phyloP scores from a whole-genome alignment of 2,797 vertebrate species.

The Notolabrus celidotus region DNA sequence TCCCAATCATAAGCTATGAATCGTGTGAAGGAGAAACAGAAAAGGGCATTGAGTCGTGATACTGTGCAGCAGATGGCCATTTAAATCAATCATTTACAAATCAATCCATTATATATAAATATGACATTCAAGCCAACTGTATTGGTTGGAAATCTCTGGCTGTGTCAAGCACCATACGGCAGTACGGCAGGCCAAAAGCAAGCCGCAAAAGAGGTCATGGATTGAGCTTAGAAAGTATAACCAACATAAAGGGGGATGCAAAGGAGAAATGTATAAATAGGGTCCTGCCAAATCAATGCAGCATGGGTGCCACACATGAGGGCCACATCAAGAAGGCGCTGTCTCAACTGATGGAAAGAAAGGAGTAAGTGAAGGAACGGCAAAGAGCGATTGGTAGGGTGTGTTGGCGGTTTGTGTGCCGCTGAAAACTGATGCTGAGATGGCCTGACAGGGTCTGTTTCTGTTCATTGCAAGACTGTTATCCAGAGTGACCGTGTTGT shows the following conservation, averaged over 20 bases:
- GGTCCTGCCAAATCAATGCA: conserved; percentile 48
- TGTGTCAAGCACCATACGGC: conserved; percentile 61
- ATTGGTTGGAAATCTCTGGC: conserved; percentile 53
- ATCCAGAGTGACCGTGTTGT: conserved; percentile 83
- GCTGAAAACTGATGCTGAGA: conserved; percentile 78
- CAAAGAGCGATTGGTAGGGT: conserved; percentile 60
- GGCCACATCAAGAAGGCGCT: conserved; percentile 46
- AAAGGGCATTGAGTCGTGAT: conserved; percentile 25
- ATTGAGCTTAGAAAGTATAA: conserved; percentile 47
- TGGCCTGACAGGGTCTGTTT: conserved; percentile 83
- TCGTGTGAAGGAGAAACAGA: conserved; percentile 51
- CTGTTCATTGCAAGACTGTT: conserved; percentile 79
- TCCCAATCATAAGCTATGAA: conserved; percentile 62
- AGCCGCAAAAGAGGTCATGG: conserved; percentile 63
- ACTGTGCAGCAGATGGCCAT: conserved; percentile 74
- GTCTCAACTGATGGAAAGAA: conserved; percentile 44
- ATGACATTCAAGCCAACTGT: conserved; percentile 53
- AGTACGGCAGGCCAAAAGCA: conserved; percentile 38
- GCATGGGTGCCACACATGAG: conserved; percentile 3
- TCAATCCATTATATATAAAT: conserved; percentile 72
- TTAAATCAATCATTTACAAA: conserved; percentile 80
- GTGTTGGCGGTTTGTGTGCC: conserved; percentile 59
- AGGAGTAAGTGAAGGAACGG: conserved; percentile 56
- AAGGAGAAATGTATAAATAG: conserved; percentile 56
- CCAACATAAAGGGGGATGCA: conserved; percentile 21